Percentiles rank a stretch among this genome's conserved stretches.
These are phyloP conservation scores for Papilio aristodemus DNA, from an alignment of 1,140 invertebrate genomes.

Conservation along the genomic window DNA sequence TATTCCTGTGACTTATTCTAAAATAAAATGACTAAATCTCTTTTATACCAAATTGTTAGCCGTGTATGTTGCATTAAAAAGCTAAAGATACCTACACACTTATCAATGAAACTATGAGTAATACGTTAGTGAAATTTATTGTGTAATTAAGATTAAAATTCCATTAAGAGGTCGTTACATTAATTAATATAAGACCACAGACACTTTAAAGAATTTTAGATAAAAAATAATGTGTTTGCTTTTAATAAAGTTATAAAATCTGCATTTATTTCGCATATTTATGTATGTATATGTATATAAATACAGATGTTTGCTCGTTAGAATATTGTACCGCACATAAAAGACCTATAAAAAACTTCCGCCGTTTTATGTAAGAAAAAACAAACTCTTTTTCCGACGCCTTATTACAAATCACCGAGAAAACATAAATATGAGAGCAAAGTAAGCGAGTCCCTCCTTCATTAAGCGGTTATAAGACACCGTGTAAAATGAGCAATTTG, in stretches of 20 bases:
- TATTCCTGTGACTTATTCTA: background rate
- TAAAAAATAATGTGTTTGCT: conserved; percentile 12
- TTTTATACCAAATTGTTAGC: background rate
- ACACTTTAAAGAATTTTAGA: conserved; percentile 13
- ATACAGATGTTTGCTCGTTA: background rate
- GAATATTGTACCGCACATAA: background rate
- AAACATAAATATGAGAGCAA: conserved; percentile 48
- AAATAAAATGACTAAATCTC: background rate
- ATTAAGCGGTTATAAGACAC: conserved; percentile 77
- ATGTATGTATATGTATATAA: background rate
- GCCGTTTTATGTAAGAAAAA: background rate
- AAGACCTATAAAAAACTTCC: background rate
- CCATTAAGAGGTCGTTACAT: conserved; percentile 19
- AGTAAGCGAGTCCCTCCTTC: conserved; percentile 50
- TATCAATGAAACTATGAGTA: background rate
- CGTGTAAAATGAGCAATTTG: conserved; percentile 72
- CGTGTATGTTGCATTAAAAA: background rate
- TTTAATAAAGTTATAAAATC: conserved; percentile 17
- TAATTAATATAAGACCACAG: conserved; percentile 20
- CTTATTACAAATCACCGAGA: background rate
- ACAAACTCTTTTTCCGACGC: conserved; percentile 2
- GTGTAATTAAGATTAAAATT: conserved; percentile 17
- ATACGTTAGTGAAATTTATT: conserved; percentile 2
- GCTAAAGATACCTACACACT: background rate
- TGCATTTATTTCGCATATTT: conserved; percentile 19